Base-by-base conservation (phyloP, 2,888 invertebrate genomes). In the Drosophila kambysellisi region DNA sequence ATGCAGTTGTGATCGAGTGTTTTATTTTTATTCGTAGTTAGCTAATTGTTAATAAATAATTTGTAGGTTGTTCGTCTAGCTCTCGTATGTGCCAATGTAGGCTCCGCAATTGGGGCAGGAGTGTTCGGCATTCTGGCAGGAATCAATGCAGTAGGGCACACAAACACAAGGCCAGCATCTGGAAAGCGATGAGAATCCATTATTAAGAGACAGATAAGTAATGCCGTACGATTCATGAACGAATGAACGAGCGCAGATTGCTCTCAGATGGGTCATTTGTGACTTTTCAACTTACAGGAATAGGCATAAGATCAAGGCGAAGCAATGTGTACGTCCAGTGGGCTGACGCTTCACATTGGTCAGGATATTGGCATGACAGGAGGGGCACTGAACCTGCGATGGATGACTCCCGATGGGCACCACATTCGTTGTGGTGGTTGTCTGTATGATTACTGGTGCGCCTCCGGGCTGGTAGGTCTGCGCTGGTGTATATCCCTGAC, bases 61-160 rank as follows among this genome's bases (percentile, higher is more conserved):
- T 76, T 50, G 50, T 7, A 12, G 25, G 35, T 4, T 33, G 12
- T 8, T 48, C 17, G 20, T 6, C 60, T 58, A 78, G n/a, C 63
- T 72, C 53, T 89, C 62, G 68, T 90, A 84, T 43, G 70, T 76
- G 35, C 92, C 92, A 53, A 92, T 77, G 64, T 92, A 89, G 41
- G 81, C 73, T 41, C 87, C 82, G 57, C 92, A 92, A 37, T 88
- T 84, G 52, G 79, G 78, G 51, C 92, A 92, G 54, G 86, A 82
- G 70, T 92, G 92, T 9, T 90, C 83, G 20, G 91, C 84, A 67
- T 79, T 90, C 72, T 90, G 85, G 64, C 92, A 92, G 54, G 77
- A 88, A 57, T 92, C 82, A 60, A 92, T 58, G 54, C 81, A 85
- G 50, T 91, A 91, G 3, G 91, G 91, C 17, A 91, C 68, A 53